Evolutionary conservation across 2,797 vertebrate genomes (phyloP), one percentile per base, ranked within the genome.

Genomic region (Lutjanus argentimaculatus): DNA sequence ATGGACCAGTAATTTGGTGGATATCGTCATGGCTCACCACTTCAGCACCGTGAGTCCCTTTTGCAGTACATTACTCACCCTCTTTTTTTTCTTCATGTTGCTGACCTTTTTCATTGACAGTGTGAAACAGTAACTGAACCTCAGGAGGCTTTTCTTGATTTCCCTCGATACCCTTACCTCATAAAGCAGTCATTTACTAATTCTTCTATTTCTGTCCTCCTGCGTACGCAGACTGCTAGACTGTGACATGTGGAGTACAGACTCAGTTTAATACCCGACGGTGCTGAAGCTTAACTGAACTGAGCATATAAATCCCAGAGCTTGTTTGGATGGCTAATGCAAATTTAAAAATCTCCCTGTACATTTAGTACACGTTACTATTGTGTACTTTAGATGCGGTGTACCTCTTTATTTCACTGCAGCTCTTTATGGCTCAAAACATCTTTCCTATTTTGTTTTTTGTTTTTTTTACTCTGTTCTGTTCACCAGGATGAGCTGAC

Each of bases 1-100:
- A 57, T 97, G 98, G 97, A 99, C 98, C 89, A 98, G 96, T 86
- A 98, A 98, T 85, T 77, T 99, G 81, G 97, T 98, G 92, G 98
- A 99, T 82, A 97, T 96, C 75, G 93, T 99, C 92, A 96, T 99
- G 96, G 92, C 97, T 17, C 98, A 99, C 90, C 98, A 98, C 91
- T 99, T 99, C 92, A 98, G 98, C 78, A 96, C 97, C 17, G 98
- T 99, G 93, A 98, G 98, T 96, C 74, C 52, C 25, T 56, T 64
- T 19, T 72, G 7, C 61, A 36, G 12, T n/a, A 4, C 11, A n/a
- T 45, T 48, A 21, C 36, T 69, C 59, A 40, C 21, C 1, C 13
- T 43, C 12, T 49, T 51, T 58, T 48, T 55, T 72, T 62, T 56
- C 11, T 55, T 6, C 7, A 5, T 12, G 45, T 21, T 42, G 2